Conservation (phyloP, 2,888 invertebrate species). For the Leucozona laternaria region DNA sequence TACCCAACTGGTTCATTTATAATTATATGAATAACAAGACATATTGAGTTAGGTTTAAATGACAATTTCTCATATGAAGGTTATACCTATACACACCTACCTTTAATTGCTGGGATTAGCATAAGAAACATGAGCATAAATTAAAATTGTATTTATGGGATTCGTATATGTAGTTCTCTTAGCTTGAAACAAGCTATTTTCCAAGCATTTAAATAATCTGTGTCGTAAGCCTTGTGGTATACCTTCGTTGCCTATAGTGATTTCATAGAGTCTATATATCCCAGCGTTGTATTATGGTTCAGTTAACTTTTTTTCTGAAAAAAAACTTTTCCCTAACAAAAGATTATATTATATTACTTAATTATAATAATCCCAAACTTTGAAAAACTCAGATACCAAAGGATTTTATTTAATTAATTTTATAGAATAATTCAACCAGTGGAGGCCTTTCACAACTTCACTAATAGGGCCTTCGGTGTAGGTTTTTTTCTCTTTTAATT, state of each 20-base stretch:
- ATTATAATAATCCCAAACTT: not conserved
- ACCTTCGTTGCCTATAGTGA: not conserved
- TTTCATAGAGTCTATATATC: not conserved
- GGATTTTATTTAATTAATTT: not conserved
- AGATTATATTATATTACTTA: not conserved
- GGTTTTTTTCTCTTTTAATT: not conserved
- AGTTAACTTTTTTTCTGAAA: not conserved
- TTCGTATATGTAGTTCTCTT: not conserved
- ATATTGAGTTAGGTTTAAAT: not conserved
- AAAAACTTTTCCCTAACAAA: not conserved
- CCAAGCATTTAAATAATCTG: not conserved
- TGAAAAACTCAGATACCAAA: not conserved
- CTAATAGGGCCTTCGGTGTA: not conserved
- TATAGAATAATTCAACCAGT: not conserved
- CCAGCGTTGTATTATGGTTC: not conserved
- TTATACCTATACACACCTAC: not conserved
- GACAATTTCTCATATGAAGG: not conserved
- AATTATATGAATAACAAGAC: not conserved
- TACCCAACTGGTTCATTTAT: not conserved
- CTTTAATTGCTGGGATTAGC: not conserved
- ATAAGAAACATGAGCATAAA: not conserved
- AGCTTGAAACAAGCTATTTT: not conserved
- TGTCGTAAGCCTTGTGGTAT: not conserved
- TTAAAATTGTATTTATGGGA: not conserved
- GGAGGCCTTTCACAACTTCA: too few species aligned